Evolutionary conservation across 2,797 vertebrate genomes (phyloP).

Genomic region (Labeo calbasu): DNA sequence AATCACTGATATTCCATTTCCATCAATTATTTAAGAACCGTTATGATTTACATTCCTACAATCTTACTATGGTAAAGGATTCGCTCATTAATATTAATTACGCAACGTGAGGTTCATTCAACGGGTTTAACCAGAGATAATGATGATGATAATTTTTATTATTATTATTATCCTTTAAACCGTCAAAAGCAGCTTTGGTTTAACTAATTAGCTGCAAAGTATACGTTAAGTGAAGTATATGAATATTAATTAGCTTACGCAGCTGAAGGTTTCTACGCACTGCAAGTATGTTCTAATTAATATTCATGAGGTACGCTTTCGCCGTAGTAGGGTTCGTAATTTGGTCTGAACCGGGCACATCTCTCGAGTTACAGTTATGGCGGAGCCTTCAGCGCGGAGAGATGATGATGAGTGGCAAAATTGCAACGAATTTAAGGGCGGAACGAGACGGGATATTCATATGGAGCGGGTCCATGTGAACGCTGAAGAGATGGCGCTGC

Average conservation of each 20-base stretch:
- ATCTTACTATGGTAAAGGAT: neutral
- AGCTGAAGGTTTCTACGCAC: too few relatives aligned
- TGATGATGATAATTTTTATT: too few relatives aligned
- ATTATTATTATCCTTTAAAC: neutral
- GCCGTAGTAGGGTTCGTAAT: conserved; percentile 40
- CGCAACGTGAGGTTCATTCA: neutral
- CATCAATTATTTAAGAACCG: neutral
- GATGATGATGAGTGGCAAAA: conserved; percentile 83
- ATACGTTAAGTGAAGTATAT: neutral
- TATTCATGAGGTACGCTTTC: conserved; percentile 38
- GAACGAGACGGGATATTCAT: conserved; percentile 57
- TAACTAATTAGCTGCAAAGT: neutral
- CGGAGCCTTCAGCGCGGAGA: conserved; percentile 73
- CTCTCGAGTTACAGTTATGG: conserved; percentile 65
- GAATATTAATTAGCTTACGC: neutral
- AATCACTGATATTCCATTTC: too few relatives aligned
- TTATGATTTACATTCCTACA: neutral
- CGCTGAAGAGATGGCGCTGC: conserved; percentile 69
- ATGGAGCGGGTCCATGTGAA: conserved; percentile 60
- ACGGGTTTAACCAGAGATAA: neutral
- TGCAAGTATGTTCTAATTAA: neutral
- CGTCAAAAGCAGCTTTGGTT: neutral
- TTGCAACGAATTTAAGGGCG: conserved; percentile 75
- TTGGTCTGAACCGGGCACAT: conserved; percentile 21
- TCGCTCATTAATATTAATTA: conserved; percentile 7